Evolutionary conservation across 2,888 invertebrate species (phyloP).

Genomic region (Gortyna flavago): DNA sequence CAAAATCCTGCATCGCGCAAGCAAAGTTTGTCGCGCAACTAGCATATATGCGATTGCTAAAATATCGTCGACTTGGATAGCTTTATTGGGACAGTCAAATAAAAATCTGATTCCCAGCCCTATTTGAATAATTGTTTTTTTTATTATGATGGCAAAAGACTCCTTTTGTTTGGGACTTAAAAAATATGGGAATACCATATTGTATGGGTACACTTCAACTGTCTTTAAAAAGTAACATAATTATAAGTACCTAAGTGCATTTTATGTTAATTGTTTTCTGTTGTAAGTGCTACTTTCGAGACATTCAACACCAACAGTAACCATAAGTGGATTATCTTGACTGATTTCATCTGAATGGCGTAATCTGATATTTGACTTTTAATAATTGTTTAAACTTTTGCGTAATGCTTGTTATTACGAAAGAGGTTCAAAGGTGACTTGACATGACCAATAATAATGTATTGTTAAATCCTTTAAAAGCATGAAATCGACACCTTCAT

Average conservation of each 20-base stretch:
- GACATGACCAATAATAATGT: conserved; percentile 26
- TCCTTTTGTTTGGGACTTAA: not conserved
- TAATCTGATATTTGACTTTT: conserved; percentile 53
- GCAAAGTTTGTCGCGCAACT: not conserved
- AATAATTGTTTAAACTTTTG: conserved; percentile 42
- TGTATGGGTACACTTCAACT: not conserved
- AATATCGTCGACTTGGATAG: not conserved
- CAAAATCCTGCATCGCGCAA: not conserved
- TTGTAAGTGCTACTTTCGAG: conserved; percentile 24
- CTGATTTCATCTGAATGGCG: conserved; percentile 46
- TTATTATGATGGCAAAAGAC: not conserved
- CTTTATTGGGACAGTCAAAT: not conserved
- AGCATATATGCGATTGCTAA: not conserved
- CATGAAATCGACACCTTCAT: conserved; percentile 10
- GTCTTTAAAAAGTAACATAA: not conserved
- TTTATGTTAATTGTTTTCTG: conserved; percentile 10
- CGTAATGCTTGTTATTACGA: conserved; percentile 33
- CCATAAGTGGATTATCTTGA: conserved; percentile 45
- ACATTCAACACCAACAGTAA: conserved; percentile 21
- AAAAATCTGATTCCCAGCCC: not conserved
- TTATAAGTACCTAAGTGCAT: not conserved
- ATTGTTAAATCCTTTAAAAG: conserved; percentile 11
- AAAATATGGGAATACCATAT: not conserved
- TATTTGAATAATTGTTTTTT: not conserved
- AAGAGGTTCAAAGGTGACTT: conserved; percentile 54